Evolutionary conservation across 2,888 invertebrate genomes (phyloP).

Genomic region (Phania funesta): DNA sequence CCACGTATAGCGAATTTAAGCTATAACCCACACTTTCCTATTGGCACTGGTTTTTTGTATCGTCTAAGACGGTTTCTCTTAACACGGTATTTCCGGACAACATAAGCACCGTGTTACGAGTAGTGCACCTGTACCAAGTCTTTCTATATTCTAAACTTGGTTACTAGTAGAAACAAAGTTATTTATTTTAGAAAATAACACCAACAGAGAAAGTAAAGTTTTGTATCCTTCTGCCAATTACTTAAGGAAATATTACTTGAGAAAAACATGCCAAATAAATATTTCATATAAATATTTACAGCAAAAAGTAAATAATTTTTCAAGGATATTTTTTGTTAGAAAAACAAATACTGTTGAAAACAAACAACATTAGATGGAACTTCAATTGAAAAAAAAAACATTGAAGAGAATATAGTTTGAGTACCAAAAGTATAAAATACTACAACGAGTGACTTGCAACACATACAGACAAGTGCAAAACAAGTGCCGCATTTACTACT

Average conservation of each 20-base stretch:
- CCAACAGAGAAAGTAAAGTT: background rate
- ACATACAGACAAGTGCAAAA: background rate
- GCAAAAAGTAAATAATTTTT: slow-evolving; percentile 38
- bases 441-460: background rate
- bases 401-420: background rate
- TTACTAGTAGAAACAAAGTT: background rate
- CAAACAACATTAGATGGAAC: background rate
- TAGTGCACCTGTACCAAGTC: no score
- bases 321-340: slow-evolving; percentile 15
- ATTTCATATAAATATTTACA: slow-evolving; percentile 11
- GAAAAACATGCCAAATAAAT: slow-evolving; percentile 43
- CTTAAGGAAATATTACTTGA: slow-evolving; percentile 32
- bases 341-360: background rate
- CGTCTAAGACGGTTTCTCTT: no score
- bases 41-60: no score
- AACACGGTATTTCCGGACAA: no score
- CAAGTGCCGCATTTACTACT: background rate
- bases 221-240: slow-evolving; percentile 28
- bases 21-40: no score
- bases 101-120: no score
- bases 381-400: background rate
- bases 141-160: no score
- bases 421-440: background rate
- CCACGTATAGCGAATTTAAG: no score
- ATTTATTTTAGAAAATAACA: background rate